Base-by-base conservation (phyloP, 1,140 invertebrate species). In the Cotesia glomerata region DNA sequence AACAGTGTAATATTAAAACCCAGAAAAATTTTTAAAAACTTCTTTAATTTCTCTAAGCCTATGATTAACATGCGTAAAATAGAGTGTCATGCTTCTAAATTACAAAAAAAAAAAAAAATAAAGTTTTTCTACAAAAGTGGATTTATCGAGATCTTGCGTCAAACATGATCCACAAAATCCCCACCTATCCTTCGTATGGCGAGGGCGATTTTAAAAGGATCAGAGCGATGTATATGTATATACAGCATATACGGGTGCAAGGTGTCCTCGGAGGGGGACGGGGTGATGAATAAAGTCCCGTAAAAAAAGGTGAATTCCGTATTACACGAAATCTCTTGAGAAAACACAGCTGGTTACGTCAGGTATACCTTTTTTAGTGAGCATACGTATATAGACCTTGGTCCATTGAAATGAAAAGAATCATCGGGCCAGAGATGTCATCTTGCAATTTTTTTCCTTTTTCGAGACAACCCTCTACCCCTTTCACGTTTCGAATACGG, bases 101-200 rank as follows among this genome's bases (percentile, higher is more conserved):
- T 26, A 2, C 0, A 26, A 26, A 26, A 26, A 26, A 26, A 26
- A 26, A 26, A 45, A 45, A 45, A 9, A 39, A 39, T 5, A 39
- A 39, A 5, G 9, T 39, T 9, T 39, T 39, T 39, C 39, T 39
- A 7, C 5, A 39, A 39, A 39, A 39, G 11, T 39, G 11, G 5
- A 39, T 39, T 39, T 39, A 75, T 75, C 74, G 65, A 54, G 74
- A 75, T 75, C 74, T 75, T 69, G 69, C 74, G 74, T 75, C 74
- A 75, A 72, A 72, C 74, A 72, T 70, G 64, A 75, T 75, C 39
- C 49, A 49, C 39, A 68, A 58, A 59, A 34, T 67, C 52, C 62
- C 34, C 61, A 59, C 26, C 68, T 39, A 36, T 32, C 13, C 7
- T 39, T 5, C 7, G 39, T 11, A 39, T 39, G 9, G 26, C 32